phyloP scores from a whole-genome alignment of 35 echinoderm and acorn worm genomes.

The Holothuria glaberrima region DNA sequence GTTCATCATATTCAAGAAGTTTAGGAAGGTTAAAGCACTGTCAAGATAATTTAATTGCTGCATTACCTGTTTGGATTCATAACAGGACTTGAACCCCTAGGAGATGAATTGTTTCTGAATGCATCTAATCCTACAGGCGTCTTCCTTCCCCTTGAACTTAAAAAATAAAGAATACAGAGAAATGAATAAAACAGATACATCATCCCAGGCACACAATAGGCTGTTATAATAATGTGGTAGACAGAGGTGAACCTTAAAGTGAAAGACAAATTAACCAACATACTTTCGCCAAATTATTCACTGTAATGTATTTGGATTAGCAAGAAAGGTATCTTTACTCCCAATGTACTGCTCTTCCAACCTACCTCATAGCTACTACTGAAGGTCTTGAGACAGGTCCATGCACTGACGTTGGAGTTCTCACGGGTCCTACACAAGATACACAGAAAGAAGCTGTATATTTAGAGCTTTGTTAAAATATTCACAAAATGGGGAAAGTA shows the following conservation, averaged over 20 bases:
- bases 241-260: too few species aligned
- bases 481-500: too few species aligned
- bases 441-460: neutral
- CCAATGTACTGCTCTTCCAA: neutral
- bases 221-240: neutral
- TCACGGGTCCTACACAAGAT: slow-evolving; percentile 49
- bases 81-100: neutral
- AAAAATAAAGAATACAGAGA: neutral
- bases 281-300: too few species aligned
- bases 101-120: neutral
- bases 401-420: slow-evolving; percentile 41
- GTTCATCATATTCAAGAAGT: too few species aligned
- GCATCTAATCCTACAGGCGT: slow-evolving; percentile 1
- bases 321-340: too few species aligned
- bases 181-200: neutral
- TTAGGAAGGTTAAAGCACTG: too few species aligned
- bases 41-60: neutral
- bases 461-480: too few species aligned
- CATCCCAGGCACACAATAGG: neutral
- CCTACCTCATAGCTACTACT: slow-evolving; percentile 46
- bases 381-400: slow-evolving; percentile 28
- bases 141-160: neutral
- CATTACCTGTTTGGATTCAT: slow-evolving; percentile 21
- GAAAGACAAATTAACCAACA: too few species aligned
- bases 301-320: too few species aligned